Base-by-base conservation (phyloP, 2,888 invertebrate genomes). In the Physocephala rufipes region DNA sequence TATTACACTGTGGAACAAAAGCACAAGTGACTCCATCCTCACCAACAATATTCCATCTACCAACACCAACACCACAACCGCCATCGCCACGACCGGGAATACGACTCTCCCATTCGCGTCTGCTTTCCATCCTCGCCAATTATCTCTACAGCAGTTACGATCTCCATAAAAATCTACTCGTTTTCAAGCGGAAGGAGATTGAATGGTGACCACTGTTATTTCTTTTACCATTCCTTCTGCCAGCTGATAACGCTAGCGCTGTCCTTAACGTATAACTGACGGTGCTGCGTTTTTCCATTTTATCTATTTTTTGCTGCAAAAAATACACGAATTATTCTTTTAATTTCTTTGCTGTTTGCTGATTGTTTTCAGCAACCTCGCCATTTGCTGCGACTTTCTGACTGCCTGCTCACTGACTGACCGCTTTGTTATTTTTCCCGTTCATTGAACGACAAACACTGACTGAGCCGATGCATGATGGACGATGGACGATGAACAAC, bases 381-480 rank as follows among this genome's bases (percentile, higher is more conserved):
- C 78, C 73, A 81, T 83, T 77, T 81, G 79, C 83, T 83, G 77
- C 78, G 81, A 75, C 81, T 83, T 83, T 81, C 83, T 83, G 83
- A 82, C 82, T 83, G 82, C 83, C 83, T 83, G 82, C 81, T 83
- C 80, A 82, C 77, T 82, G 82, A 77, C 49, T 81, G 82, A 83
- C 80, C 81, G 77, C 79, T 53, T 59, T 75, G 71, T 74, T 72
- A 72, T 74, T 74, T 72, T 74, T 74, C 67, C 64, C 74, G 67
- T 70, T 71, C 72, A 74, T 65, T 70, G 73, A 66, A 62, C 45
- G 71, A 16, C 36, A 15, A 36, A 16, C 26, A 13, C 12, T 45
- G n/a, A n/a, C n/a, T n/a, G 36, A 43, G 2, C 9, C 28, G n/a
- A 1, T 1, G 59, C 15, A 9, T 21, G 36, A n/a, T 16, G 30